These are phyloP conservation scores for Phymatocera aterrima DNA, from an alignment of 2,888 invertebrate species.

Conservation along the genomic window DNA sequence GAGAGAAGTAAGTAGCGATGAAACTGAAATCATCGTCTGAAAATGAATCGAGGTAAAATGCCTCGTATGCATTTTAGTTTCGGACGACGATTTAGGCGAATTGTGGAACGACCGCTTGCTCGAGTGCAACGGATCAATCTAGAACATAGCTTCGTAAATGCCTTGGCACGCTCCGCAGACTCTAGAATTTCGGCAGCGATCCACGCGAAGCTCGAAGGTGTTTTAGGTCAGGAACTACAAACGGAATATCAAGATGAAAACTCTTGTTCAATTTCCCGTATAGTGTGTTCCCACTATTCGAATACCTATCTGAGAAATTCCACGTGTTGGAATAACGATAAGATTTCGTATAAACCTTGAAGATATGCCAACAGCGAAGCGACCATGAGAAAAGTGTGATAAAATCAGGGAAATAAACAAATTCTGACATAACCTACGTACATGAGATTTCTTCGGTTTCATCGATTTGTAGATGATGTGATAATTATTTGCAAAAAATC, in stretches of 20 bases:
- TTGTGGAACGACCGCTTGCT: background rate
- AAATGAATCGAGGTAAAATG: background rate
- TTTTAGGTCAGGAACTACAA: constrained; percentile 8
- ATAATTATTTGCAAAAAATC: too few species aligned
- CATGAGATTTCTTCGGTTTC: too few species aligned
- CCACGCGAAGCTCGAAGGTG: background rate
- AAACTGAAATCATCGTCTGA: background rate
- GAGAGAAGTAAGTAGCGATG: too few species aligned
- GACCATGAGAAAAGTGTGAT: too few species aligned
- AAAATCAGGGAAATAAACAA: too few species aligned
- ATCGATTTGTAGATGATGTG: too few species aligned
- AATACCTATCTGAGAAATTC: too few species aligned
- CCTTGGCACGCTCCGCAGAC: background rate
- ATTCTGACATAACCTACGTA: too few species aligned
- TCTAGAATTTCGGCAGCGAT: constrained; percentile 2
- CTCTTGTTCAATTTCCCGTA: background rate
- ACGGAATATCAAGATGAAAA: constrained; percentile 27
- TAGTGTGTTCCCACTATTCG: too few species aligned
- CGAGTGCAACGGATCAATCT: background rate
- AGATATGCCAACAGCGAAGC: too few species aligned
- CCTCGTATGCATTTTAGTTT: background rate
- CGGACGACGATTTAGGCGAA: background rate
- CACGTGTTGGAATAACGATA: too few species aligned
- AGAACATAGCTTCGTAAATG: background rate
- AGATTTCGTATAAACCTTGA: too few species aligned